Evolutionary conservation across 35 echinoderm and acorn worm genomes (phyloP).

Genomic region (Ophioderma brevispina): DNA sequence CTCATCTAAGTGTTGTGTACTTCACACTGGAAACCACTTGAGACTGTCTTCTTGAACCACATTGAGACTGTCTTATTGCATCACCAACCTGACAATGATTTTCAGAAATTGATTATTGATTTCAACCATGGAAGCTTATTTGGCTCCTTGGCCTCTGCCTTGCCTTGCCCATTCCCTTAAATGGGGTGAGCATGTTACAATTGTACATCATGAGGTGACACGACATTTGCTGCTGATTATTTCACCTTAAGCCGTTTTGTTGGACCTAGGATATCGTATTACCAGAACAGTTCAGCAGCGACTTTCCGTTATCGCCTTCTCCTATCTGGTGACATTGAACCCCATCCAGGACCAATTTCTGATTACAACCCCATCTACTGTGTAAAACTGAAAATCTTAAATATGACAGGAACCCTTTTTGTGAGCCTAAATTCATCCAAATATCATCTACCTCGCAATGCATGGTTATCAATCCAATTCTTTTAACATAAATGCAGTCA

Average conservation of each 20-base stretch:
- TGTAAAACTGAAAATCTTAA: no score
- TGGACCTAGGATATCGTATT: neutral
- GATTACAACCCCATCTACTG: neutral
- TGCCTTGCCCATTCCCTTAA: neutral
- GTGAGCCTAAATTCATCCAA: neutral
- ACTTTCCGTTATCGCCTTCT: neutral
- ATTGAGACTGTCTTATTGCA: no score
- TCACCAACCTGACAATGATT: neutral
- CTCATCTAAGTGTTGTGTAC: neutral
- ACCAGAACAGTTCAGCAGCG: neutral
- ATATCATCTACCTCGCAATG: neutral
- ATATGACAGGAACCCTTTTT: neutral
- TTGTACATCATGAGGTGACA: neutral
- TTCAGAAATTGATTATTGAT: neutral
- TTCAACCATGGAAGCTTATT: neutral
- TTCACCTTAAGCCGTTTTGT: neutral
- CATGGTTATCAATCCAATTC: neutral
- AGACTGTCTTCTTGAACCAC: no score
- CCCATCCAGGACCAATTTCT: neutral
- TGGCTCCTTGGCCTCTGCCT: neutral
- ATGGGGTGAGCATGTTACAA: neutral
- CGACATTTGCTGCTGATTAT: neutral
- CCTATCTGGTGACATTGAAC: neutral
- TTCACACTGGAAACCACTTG: neutral
- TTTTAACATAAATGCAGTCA: neutral